These are phyloP conservation scores for Cyclargus thomasi DNA, from an alignment of 1,140 invertebrate genomes.

Conservation along the genomic window DNA sequence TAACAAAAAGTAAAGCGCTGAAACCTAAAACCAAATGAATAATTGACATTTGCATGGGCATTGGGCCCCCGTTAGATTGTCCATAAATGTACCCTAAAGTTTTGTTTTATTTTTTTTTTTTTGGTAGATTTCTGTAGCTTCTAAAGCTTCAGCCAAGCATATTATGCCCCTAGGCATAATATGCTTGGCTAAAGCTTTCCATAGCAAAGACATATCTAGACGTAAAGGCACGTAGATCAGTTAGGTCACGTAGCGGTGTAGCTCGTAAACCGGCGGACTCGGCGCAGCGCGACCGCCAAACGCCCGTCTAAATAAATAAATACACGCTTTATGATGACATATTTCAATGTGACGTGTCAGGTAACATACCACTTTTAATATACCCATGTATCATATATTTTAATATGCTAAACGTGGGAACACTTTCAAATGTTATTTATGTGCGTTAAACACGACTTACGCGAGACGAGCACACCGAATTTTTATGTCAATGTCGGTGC, in stretches of 20 bases:
- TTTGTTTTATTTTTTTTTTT: too few species aligned
- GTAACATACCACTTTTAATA: slow-evolving; percentile 10
- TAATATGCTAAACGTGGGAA: not conserved
- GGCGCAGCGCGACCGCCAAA: not conserved
- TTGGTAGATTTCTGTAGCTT: too few species aligned
- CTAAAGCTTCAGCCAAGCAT: too few species aligned
- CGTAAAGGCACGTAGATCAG: not conserved
- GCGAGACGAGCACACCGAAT: too few species aligned
- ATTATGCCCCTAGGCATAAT: too few species aligned
- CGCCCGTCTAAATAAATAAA: slow-evolving; percentile 12
- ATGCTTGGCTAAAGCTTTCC: not conserved
- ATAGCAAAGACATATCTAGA: not conserved
- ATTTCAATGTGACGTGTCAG: slow-evolving; percentile 1
- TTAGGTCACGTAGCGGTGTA: slow-evolving; percentile 6
- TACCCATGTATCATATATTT: not conserved
- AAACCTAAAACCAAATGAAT: too few species aligned
- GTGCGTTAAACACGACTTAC: not conserved
- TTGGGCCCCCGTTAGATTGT: too few species aligned
- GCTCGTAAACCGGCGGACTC: slow-evolving; percentile 6
- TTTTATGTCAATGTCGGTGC: too few species aligned
- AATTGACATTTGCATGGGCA: too few species aligned
- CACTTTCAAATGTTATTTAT: not conserved
- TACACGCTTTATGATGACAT: not conserved
- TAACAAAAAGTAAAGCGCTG: too few species aligned
- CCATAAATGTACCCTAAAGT: too few species aligned